Evolutionary conservation across 1,140 invertebrate species (phyloP), one percentile per base, ranked within the genome.

Genomic region (Cyphomyrmex costatus): DNA sequence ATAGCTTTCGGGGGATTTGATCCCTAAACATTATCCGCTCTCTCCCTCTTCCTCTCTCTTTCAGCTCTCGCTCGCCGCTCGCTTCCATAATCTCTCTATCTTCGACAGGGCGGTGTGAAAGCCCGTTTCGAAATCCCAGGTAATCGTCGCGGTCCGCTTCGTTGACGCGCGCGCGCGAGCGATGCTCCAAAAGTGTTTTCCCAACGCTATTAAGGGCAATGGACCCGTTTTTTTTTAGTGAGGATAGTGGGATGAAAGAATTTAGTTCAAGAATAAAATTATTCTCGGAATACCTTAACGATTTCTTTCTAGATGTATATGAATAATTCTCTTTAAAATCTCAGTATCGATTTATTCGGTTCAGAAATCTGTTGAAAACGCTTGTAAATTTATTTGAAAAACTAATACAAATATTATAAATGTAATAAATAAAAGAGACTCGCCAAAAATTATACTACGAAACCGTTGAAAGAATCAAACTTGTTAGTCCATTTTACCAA

Each of bases 81-180:
- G 74, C 51, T 79, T 49, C 61, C 27, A 79, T 86, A 86, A 86
- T 86, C 84, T 86, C 84, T 86, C 84, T 86, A 86, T 86, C 84
- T 86, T 86, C 84, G 60, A 79, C 73, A 77, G 63, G 30, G 33
- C 73, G 51, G 51, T 8, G 63, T 78, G 49, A 85, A 85, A 66
- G 77, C 77, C 76, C 49, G 65, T 86, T 78, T 84, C 79, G 70
- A 73, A 83, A 84, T 84, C 78, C 66, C 70, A 84, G 63, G 61
- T 60, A 85, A 79, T 79, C 77, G 63, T 82, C 65, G 85, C 42
- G 82, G 65, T 61, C 42, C 74, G 30, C n/a, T 46, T 6, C 49
- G 51, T 24, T 46, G 42, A 21, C 70, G 78, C 53, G 8, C 76
- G 42, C n/a, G 60, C n/a, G 51, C 58, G 61, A 14, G 21, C 19